Evolutionary conservation across 2,113 vertebrate species (phyloP).

Genomic region (Triplophysa tibetana): DNA sequence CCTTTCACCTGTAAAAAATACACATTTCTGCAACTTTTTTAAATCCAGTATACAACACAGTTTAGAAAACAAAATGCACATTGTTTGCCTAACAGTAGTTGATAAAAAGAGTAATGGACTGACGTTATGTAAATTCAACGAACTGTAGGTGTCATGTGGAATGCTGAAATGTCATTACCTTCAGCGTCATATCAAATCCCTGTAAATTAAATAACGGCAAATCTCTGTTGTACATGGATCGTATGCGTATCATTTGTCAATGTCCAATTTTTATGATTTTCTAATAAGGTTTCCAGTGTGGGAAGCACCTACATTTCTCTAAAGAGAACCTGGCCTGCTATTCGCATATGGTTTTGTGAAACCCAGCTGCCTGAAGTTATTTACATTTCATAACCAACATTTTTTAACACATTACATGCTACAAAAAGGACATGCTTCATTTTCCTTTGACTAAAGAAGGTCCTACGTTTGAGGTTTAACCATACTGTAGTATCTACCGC

Average conservation of each 20-base stretch:
- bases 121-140: not conserved
- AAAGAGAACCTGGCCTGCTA: not conserved
- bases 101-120: not conserved
- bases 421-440: not conserved
- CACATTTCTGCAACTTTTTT: too few species aligned
- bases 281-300: constrained; percentile 32
- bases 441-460: not conserved
- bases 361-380: not conserved
- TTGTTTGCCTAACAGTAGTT: not conserved
- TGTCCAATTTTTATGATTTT: constrained; percentile 30
- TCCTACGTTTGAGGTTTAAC: not conserved
- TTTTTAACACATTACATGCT: constrained; percentile 12
- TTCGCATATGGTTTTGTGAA: constrained; percentile 22
- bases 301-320: not conserved
- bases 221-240: constrained; percentile 16
- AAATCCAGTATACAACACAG: too few species aligned
- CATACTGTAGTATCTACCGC: too few species aligned
- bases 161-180: constrained; percentile 28
- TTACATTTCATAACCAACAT: constrained; percentile 12
- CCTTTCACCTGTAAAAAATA: too few species aligned
- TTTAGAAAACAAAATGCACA: not conserved
- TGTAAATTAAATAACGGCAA: constrained; percentile 6
- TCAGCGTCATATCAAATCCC: constrained; percentile 3
- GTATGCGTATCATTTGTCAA: constrained; percentile 2
- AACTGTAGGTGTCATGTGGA: not conserved